Evolutionary conservation across 2,113 vertebrate genomes (phyloP), one percentile per base, ranked within the genome.

Genomic region (Neoarius graeffei): DNA sequence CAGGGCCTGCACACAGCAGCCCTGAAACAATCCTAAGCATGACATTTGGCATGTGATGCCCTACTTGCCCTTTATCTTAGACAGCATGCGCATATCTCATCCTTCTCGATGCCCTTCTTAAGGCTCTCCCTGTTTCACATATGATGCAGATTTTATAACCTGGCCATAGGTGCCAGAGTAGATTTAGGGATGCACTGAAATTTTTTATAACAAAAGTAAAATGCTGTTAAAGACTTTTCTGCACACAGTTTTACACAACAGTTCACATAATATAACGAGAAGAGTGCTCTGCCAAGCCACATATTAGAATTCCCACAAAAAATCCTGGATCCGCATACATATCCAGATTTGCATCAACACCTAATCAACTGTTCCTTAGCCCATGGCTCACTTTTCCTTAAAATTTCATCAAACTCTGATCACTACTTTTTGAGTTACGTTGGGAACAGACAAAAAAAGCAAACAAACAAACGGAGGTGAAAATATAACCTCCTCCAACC

Each of bases 21-120:
- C 57, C 85, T 11, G 62, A 89, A 69, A 79, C 56, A 81, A 64
- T 48, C 48, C 83, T 83, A 35, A 74, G 82, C 69, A 71, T 83
- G 81, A 90, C 81, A 74, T 71, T 82, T 57, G 56, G 74, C 57
- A 57, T 5, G 42, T 84, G 59, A 60, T 88, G 59, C 74, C 60
- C 81, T 60, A 67, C 56, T 73, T 50, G 54, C 54, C 50, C 83
- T 42, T 83, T 80, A 74, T 52, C 60, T 73, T 74, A 81, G 42
- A 42, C 42, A 42, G 42, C 56, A 52, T 77, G 48, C n/a, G 23
- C 48, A 52, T 52, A 77, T 77, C 74, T 14, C 20, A n/a, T 52
- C 20, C 5, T 17, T 77, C 23, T 52, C 25, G 74, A 52, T n/a
- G 5, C 10, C 10, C 74, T 20, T 73, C 1, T 11, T 52, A 76